Conservation (phyloP, 2,888 invertebrate species). For the Drosophila testacea region DNA sequence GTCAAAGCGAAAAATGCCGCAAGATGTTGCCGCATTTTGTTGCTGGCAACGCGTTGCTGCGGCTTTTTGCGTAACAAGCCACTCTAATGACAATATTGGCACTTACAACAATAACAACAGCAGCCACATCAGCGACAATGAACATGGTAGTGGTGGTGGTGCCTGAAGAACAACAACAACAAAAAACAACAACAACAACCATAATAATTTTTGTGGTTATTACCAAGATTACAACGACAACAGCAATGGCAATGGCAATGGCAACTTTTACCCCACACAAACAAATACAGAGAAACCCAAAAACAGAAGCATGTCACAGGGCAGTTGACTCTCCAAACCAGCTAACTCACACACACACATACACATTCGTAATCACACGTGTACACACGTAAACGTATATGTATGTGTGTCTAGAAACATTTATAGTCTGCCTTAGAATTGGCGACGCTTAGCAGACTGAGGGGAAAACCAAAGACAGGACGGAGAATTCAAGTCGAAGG, state of each 20-base stretch:
- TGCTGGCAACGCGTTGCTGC: constrained; percentile 62
- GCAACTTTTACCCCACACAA: constrained; percentile 48
- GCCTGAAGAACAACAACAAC: constrained; percentile 16
- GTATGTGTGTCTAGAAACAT: constrained; percentile 51
- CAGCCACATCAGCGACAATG: constrained; percentile 48
- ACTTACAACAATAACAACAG: constrained; percentile 78
- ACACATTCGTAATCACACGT: constrained; percentile 17
- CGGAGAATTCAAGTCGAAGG: constrained; percentile 43
- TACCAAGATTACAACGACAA: constrained; percentile 78
- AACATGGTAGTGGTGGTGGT: constrained; percentile 22
- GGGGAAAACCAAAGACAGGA: neutral
- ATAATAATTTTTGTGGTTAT: constrained; percentile 82
- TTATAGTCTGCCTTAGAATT: constrained; percentile 77
- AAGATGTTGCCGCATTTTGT: constrained; percentile 77
- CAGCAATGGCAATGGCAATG: constrained; percentile 52
- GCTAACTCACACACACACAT: constrained; percentile 14
- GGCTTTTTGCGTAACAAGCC: constrained; percentile 79
- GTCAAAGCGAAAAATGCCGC: constrained; percentile 73
- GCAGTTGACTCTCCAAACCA: constrained; percentile 35
- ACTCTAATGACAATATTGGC: constrained; percentile 82
- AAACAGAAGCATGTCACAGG: constrained; percentile 59
- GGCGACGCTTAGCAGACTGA: constrained; percentile 55
- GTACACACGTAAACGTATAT: constrained; percentile 20
- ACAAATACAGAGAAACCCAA: constrained; percentile 27
- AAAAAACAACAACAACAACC: constrained; percentile 55